Conservation (phyloP, 2,888 invertebrate genomes). For the Cybosia mesomella region DNA sequence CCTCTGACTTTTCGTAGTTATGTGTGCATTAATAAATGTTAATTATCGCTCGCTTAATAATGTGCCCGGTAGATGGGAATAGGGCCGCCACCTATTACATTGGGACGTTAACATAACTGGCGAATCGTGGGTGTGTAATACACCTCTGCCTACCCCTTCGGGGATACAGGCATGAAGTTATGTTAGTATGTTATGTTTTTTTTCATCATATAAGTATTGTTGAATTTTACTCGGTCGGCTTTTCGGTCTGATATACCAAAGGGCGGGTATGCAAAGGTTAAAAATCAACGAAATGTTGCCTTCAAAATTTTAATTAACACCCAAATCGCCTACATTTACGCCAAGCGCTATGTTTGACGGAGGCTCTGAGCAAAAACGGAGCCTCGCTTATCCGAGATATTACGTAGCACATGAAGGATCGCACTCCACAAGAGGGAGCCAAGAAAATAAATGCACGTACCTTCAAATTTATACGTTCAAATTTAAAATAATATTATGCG, state of each 20-base stretch:
- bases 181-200: no score
- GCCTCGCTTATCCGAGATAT: conserved; percentile 55
- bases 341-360: conserved; percentile 13
- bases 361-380: conserved; percentile 55
- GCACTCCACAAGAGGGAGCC: conserved; percentile 47
- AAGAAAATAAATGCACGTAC: conserved; percentile 41
- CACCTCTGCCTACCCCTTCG: no score
- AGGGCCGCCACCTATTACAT: no score
- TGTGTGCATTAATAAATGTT: no score
- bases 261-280: background rate
- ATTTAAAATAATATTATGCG: conserved; percentile 42
- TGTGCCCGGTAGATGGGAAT: no score
- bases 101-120: no score
- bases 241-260: background rate
- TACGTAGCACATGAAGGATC: conserved; percentile 59
- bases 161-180: no score
- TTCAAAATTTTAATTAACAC: conserved; percentile 23
- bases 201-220: background rate
- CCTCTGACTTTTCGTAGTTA: no score
- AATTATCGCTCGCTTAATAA: no score
- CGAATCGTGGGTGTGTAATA: no score
- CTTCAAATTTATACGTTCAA: conserved; percentile 39
- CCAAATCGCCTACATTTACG: conserved; percentile 14
- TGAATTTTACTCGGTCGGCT: background rate
- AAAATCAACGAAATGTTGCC: background rate